Evolutionary conservation across 2,797 vertebrate species (phyloP).

Genomic region (Nothura maculosa): DNA sequence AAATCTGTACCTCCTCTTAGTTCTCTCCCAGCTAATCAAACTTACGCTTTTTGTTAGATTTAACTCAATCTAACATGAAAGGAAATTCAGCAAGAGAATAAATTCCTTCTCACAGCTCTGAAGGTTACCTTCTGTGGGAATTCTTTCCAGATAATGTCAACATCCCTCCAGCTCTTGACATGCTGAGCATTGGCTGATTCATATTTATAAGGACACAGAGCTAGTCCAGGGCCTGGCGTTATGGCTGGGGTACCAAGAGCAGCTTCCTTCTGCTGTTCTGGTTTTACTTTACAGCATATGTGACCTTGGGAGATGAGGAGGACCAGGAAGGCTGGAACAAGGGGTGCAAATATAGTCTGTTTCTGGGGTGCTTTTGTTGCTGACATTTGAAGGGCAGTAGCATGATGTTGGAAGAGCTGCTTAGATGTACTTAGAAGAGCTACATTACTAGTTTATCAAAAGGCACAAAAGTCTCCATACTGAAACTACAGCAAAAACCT

Average conservation of each 20-base stretch:
- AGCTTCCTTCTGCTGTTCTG: not conserved
- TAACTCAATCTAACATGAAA: conserved; percentile 56
- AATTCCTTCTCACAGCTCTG: conserved; percentile 57
- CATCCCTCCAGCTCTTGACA: conserved; percentile 37
- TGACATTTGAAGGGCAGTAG: not conserved
- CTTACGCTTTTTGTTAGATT: conserved; percentile 51
- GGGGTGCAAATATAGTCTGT: not conserved
- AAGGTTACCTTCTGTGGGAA: conserved; percentile 67
- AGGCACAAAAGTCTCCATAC: not conserved
- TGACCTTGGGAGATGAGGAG: not conserved
- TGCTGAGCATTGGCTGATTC: conserved; percentile 28
- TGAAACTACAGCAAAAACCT: not conserved
- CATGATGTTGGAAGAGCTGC: not conserved
- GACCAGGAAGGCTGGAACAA: not conserved
- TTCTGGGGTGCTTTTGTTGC: not conserved
- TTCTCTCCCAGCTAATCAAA: conserved; percentile 40
- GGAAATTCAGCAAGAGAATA: conserved; percentile 37
- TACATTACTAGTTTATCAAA: not conserved
- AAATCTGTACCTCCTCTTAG: not conserved
- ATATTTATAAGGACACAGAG: not conserved
- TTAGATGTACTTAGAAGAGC: not conserved
- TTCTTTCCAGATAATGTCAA: conserved; percentile 69
- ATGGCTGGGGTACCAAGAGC: not conserved
- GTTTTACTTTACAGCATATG: not conserved
- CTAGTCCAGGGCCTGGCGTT: not conserved